These are phyloP conservation scores for Girardinus metallicus DNA, from an alignment of 2,797 vertebrate genomes.

Conservation along the genomic window DNA sequence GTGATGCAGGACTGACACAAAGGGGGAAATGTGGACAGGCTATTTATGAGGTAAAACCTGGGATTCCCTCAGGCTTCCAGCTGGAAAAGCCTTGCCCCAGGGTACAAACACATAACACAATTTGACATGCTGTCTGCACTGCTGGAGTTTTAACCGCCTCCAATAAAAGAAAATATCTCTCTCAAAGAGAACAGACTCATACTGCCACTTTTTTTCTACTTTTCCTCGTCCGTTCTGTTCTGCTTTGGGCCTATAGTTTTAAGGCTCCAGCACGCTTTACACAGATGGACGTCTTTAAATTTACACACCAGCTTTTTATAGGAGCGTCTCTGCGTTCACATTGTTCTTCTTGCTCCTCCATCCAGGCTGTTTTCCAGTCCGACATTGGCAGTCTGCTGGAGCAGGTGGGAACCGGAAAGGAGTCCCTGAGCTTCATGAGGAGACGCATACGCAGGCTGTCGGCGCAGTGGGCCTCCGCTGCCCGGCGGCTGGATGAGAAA, in stretches of 20 bases:
- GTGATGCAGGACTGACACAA: conserved; percentile 39
- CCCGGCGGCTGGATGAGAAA: conserved; percentile 84
- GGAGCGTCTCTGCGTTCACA: neutral
- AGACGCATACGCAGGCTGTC: conserved; percentile 89
- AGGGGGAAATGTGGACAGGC: conserved; percentile 41
- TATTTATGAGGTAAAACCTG: conserved; percentile 53
- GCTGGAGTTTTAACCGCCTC: conserved; percentile 8
- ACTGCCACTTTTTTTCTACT: neutral
- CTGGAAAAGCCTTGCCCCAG: conserved; percentile 30
- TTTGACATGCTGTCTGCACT: conserved; percentile 19
- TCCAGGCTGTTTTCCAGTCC: conserved; percentile 87
- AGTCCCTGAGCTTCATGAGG: conserved; percentile 97
- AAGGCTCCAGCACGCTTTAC: neutral
- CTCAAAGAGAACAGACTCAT: conserved; percentile 15
- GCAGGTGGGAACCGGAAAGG: conserved; percentile 92
- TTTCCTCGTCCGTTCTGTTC: neutral
- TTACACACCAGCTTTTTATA: neutral
- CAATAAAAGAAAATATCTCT: conserved; percentile 15
- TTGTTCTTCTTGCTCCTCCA: neutral
- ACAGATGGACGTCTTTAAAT: neutral
- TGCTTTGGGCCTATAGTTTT: conserved; percentile 3
- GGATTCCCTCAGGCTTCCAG: conserved; percentile 42
- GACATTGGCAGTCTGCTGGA: conserved; percentile 89
- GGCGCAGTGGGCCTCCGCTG: conserved; percentile 88
- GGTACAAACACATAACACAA: conserved; percentile 35